Evolutionary conservation across 1,140 invertebrate species (phyloP), one percentile per base, ranked within the genome.

Genomic region (Eumaeus atala): DNA sequence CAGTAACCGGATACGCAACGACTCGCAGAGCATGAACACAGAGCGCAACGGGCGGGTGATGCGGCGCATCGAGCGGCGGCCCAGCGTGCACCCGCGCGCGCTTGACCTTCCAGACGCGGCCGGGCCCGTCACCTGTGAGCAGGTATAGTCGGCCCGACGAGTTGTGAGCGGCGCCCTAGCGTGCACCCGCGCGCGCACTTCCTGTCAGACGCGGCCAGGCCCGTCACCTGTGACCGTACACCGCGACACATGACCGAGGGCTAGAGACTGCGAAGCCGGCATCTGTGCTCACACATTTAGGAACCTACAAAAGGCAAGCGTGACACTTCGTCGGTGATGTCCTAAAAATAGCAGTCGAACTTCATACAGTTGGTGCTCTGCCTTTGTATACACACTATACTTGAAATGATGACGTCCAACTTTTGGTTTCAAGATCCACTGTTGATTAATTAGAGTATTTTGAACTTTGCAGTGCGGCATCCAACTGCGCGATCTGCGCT

Each of bases 1-100:
- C 59, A 81, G 80, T 1, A 81, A 81, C 38, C 63, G 74, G 1
- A 76, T 79, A 21, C 56, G 77, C 0, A 81, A 81, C 64, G 76
- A 81, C 51, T 81, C 76, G 0, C 77, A 81, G 38, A 81, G 73
- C 44, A 75, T 77, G 59, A 68, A 70, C 64, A 54, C 64, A 8
- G 68, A 71, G 38, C 56, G 56, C n/a, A 64, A 61, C 51, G 75
- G 70, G 0, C 62, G 74, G 0, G 50, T 67, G 0, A 60, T 71
- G 58, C 35, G 74, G 2, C 61, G 66, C 18, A 69, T 73, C 10
- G 77, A 78, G 51, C 47, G 77, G 6, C 17, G 77, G 1, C 72
- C 75, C 0, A 58, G 67, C 33, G 61, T 75, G 9, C 74, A 73
- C 56, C 59, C 69, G 44, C 62, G 70, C 6, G 17, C 16, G 14